phyloP scores from a whole-genome alignment of 2,888 invertebrate species.

The Luperina testacea region DNA sequence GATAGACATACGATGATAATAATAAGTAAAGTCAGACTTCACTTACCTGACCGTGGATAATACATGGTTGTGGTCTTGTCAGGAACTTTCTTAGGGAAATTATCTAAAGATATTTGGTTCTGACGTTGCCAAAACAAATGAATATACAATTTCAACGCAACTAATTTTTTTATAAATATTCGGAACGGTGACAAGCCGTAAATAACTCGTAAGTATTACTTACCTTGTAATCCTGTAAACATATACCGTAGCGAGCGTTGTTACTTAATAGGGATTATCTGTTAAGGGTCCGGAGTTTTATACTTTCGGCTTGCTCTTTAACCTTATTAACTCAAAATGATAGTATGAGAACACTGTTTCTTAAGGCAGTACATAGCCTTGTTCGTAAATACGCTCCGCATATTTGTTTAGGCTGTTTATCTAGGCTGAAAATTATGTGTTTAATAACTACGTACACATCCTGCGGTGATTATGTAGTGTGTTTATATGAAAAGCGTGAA shows the following conservation, averaged over 20 bases:
- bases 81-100: too few relatives aligned
- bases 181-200: neutral
- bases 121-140: too few relatives aligned
- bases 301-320: neutral
- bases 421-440: constrained; percentile 3
- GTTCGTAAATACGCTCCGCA: neutral
- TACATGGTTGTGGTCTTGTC: too few relatives aligned
- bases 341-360: neutral
- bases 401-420: neutral
- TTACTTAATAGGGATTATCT: neutral
- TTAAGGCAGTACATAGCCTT: neutral
- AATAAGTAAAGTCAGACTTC: neutral
- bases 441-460: neutral
- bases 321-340: neutral
- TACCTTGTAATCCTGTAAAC: neutral
- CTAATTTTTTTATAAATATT: too few relatives aligned
- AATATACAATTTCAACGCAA: neutral
- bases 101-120: too few relatives aligned
- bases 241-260: too few relatives aligned
- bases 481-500: neutral
- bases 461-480: neutral
- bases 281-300: neutral
- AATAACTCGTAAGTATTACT: neutral
- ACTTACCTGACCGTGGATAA: neutral
- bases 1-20: neutral